phyloP scores from a whole-genome alignment of 2,113 vertebrate genomes.

The Myxocyprinus asiaticus region DNA sequence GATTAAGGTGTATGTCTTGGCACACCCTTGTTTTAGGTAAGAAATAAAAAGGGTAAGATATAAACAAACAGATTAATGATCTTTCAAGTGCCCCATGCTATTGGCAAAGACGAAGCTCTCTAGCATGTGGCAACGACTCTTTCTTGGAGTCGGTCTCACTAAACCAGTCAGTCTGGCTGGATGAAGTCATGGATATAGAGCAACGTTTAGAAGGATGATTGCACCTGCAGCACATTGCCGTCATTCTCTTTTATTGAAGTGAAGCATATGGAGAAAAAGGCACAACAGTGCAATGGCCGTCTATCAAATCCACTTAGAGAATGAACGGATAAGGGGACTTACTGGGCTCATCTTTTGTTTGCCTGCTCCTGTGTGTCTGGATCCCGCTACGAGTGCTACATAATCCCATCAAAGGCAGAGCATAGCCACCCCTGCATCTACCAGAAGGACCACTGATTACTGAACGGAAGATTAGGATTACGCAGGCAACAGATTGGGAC shows the following conservation, averaged over 20 bases:
- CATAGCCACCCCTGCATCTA: slow-evolving; percentile 39
- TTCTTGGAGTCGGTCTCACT: neutral
- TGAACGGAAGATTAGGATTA: slow-evolving; percentile 35
- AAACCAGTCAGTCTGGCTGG: slow-evolving; percentile 17
- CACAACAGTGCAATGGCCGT: slow-evolving; percentile 58
- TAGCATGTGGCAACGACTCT: neutral
- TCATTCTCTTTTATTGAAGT: slow-evolving; percentile 27
- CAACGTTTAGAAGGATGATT: slow-evolving; percentile 14
- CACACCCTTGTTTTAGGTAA: slow-evolving; percentile 22
- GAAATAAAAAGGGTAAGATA: neutral
- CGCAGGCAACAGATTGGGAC: slow-evolving; percentile 18
- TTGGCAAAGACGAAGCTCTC: neutral
- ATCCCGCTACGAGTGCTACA: slow-evolving; percentile 34
- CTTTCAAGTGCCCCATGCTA: neutral
- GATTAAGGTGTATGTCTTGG: slow-evolving; percentile 3
- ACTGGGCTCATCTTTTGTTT: slow-evolving; percentile 52
- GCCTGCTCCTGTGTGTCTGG: slow-evolving; percentile 36
- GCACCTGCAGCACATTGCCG: neutral
- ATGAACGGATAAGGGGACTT: slow-evolving; percentile 49
- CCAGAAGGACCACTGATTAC: slow-evolving; percentile 32
- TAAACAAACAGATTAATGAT: slow-evolving; percentile 18
- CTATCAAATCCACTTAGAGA: slow-evolving; percentile 70
- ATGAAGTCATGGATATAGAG: neutral
- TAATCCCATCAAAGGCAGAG: slow-evolving; percentile 55
- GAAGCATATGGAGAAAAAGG: slow-evolving; percentile 63